Conservation (phyloP, 2,888 invertebrate genomes). For the Pollenia labialis region DNA sequence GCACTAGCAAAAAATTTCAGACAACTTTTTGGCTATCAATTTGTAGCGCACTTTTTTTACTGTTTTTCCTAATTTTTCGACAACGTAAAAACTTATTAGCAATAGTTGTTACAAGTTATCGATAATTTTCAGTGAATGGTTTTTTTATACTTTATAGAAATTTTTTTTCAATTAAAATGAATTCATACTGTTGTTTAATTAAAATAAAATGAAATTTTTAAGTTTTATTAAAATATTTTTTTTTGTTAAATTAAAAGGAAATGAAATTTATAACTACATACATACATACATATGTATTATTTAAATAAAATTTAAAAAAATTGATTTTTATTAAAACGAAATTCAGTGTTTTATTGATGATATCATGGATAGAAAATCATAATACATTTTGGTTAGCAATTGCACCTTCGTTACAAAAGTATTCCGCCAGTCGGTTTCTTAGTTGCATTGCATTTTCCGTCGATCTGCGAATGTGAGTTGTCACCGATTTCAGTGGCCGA, state of each 20-base stretch:
- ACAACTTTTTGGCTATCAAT: too few relatives aligned
- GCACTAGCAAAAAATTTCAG: too few relatives aligned
- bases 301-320: too few relatives aligned
- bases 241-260: background rate
- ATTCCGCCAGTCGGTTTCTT: background rate
- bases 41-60: too few relatives aligned
- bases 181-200: background rate
- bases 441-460: slow-evolving; percentile 5
- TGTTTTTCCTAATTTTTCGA: too few relatives aligned
- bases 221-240: background rate
- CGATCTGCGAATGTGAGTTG: background rate
- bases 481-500: background rate
- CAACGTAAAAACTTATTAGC: too few relatives aligned
- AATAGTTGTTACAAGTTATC: too few relatives aligned
- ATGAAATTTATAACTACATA: too few relatives aligned
- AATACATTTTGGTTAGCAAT: slow-evolving; percentile 9
- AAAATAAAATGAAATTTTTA: background rate
- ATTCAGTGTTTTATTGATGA: background rate
- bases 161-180: too few relatives aligned
- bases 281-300: too few relatives aligned
- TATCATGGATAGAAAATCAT: background rate
- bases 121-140: too few relatives aligned
- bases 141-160: too few relatives aligned
- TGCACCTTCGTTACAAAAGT: slow-evolving; percentile 23
- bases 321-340: background rate